phyloP scores from a whole-genome alignment of 1,140 invertebrate species.

The Drosophila burlai region DNA sequence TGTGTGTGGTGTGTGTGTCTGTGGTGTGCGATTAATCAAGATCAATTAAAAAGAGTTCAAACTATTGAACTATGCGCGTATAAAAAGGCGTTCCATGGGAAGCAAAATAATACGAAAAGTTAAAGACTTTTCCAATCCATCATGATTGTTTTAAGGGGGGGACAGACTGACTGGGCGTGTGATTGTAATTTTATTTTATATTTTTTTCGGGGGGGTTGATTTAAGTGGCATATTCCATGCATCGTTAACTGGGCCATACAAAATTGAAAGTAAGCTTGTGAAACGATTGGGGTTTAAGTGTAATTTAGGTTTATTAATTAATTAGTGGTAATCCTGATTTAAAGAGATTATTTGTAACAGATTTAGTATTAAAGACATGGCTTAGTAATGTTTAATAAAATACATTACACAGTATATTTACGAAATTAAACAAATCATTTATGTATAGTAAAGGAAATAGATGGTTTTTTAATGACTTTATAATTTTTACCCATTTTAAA shows the following conservation, averaged over 20 bases:
- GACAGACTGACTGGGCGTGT: slow-evolving; percentile 28
- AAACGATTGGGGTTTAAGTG: neutral
- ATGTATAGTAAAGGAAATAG: neutral
- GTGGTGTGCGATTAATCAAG: slow-evolving; percentile 80
- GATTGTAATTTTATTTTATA: slow-evolving; percentile 54
- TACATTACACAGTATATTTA: neutral
- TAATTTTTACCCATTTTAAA: neutral
- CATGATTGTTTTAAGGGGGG: slow-evolving; percentile 16
- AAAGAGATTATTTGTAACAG: neutral
- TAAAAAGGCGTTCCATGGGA: slow-evolving; percentile 62
- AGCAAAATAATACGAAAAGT: slow-evolving; percentile 38
- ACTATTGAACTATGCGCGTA: slow-evolving; percentile 71
- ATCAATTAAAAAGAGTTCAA: slow-evolving; percentile 82
- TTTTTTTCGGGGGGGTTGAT: slow-evolving; percentile 20
- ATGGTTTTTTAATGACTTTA: no score
- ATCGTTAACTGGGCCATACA: slow-evolving; percentile 18
- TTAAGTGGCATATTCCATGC: slow-evolving; percentile 51
- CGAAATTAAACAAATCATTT: neutral
- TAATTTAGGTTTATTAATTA: neutral
- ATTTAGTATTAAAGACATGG: neutral
- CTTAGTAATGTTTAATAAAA: neutral
- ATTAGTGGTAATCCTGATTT: neutral
- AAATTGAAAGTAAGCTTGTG: slow-evolving; percentile 13
- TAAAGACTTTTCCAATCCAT: slow-evolving; percentile 45
- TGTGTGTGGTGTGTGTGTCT: slow-evolving; percentile 16